A percentile compares a stretch with the other conserved stretches of the same genome.
Evolutionary conservation across 2,888 invertebrate genomes (phyloP).

Genomic region (Tromatobia lineatoria): DNA sequence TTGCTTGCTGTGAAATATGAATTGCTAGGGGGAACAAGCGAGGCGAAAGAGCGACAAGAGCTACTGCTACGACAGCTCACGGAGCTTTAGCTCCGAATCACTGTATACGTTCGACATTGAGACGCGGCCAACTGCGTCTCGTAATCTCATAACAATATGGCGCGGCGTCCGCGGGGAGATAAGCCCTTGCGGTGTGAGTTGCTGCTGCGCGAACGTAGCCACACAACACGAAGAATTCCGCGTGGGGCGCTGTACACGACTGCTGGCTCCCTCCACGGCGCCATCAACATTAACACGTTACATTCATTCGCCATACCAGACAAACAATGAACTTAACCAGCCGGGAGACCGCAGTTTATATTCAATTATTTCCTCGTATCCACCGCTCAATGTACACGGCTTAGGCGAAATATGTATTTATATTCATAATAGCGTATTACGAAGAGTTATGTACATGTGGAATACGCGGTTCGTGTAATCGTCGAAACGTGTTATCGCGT

Average conservation of each 20-base stretch:
- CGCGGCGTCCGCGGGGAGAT: slow-evolving; percentile 76
- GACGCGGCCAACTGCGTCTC: slow-evolving; percentile 88
- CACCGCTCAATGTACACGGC: background rate
- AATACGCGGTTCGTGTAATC: background rate
- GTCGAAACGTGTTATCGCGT: background rate
- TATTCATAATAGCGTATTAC: slow-evolving; percentile 33
- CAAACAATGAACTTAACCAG: slow-evolving; percentile 45
- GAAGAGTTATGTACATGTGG: slow-evolving; percentile 26
- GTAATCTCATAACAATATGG: slow-evolving; percentile 90
- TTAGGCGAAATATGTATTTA: slow-evolving; percentile 2
- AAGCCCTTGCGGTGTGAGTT: slow-evolving; percentile 61
- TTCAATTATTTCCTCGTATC: slow-evolving; percentile 23
- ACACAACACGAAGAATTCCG: background rate
- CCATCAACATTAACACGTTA: slow-evolving; percentile 37
- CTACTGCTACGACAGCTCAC: slow-evolving; percentile 59
- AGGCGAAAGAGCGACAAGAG: slow-evolving; percentile 55
- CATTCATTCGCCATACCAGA: slow-evolving; percentile 32
- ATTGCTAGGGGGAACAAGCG: slow-evolving; percentile 39
- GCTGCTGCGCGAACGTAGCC: slow-evolving; percentile 59
- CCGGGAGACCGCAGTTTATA: slow-evolving; percentile 42
- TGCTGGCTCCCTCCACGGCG: slow-evolving; percentile 4
- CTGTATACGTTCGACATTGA: slow-evolving; percentile 85
- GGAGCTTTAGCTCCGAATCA: slow-evolving; percentile 73
- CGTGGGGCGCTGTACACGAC: background rate
- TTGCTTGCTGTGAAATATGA: slow-evolving; percentile 23